Evolutionary conservation across 2,888 invertebrate species (phyloP), one percentile per base, ranked within the genome.

Genomic region (Drepana falcataria): DNA sequence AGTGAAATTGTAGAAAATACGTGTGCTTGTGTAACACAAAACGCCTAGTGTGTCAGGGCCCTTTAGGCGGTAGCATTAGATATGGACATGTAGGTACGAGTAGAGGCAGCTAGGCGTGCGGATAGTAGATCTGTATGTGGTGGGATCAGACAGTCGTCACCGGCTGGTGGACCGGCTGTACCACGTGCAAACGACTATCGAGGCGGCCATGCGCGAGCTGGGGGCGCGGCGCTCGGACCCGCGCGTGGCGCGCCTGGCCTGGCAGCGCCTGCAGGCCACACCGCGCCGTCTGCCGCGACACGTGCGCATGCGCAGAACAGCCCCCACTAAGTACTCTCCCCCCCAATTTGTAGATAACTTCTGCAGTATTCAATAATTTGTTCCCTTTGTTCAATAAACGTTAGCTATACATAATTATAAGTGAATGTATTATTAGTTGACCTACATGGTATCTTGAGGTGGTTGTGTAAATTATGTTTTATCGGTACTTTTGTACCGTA

Each of bases 71-170:
- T 5, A 37, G 37, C 5, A 35, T 7, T 44, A 35, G 34, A 6
- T 21, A 44, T 4, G 34, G n/a, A 47, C 2, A 9, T 35, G 7
- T n/a, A 9, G 48, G 48, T 3, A 9, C 9, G 41, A 7, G 21
- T 21, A 21, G 41, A 51, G 35, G 41, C 40, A 34, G 37, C 21
- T 53, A 52, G 44, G 55, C 47, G 47, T 49, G 56, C 59, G 58
- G 61, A 66, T 66, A 72, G 70, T 69, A 69, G 69, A 69, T 59
- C 65, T 61, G 64, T 63, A 59, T 60, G 69, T 73, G 66, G 70
- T 66, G 68, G 78, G 77, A 81, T 81, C 84, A 88, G 88, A 81
- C 83, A 89, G 89, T 85, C 75, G 77, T 77, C 84, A 83, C 76
- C 79, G 79, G 69, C 78, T 83, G 68, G 79, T 77, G 71, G 77